A percentile compares a stretch with the other conserved stretches of the same genome.
phyloP scores from a whole-genome alignment of 1,140 invertebrate species.

The Diprion similis region DNA sequence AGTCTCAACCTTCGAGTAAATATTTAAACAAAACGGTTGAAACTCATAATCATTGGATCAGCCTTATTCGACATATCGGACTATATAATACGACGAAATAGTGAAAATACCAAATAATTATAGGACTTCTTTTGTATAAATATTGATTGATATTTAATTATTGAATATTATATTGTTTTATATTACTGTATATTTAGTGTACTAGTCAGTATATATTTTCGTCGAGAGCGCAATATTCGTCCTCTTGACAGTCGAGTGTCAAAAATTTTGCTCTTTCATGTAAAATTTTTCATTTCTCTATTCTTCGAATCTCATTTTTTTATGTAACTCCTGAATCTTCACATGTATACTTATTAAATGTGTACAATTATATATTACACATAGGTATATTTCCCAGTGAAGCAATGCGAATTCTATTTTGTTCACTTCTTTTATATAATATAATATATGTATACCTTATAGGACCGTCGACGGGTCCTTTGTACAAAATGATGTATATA shows the following conservation, averaged over 20 bases:
- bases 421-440: not conserved
- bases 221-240: not conserved
- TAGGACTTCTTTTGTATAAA: conserved; percentile 32
- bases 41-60: not conserved
- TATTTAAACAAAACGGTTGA: not conserved
- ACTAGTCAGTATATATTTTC: conserved; percentile 8
- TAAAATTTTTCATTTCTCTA: not conserved
- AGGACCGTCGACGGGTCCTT: conserved; percentile 26
- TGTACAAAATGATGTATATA: conserved; percentile 47
- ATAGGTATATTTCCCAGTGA: not conserved
- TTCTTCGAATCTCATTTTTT: not conserved
- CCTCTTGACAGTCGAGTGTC: too few species aligned
- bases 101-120: conserved; percentile 38
- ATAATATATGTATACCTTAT: conserved; percentile 18
- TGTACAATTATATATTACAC: too few species aligned
- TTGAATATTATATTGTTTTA: not conserved
- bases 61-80: conserved; percentile 1
- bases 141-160: conserved; percentile 37
- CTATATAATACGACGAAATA: not conserved
- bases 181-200: conserved; percentile 4
- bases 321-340: too few species aligned
- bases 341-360: too few species aligned
- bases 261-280: not conserved
- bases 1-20: not conserved
- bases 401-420: not conserved